These are phyloP conservation scores for Falcunculus frontatus DNA, from an alignment of 2,113 vertebrate species.

Conservation along the genomic window DNA sequence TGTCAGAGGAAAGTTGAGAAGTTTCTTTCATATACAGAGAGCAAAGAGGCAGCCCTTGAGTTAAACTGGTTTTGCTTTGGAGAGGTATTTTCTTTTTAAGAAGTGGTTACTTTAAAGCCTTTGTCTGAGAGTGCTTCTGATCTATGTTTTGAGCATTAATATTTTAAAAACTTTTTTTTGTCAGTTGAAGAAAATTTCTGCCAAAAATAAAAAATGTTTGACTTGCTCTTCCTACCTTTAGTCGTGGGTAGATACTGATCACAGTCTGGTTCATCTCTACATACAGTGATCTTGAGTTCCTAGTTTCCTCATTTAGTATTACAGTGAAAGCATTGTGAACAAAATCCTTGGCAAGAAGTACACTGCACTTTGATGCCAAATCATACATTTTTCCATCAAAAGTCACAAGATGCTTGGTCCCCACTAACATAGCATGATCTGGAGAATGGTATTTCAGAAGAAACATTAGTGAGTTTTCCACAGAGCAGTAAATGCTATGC, in stretches of 20 bases:
- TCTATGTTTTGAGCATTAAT: not conserved
- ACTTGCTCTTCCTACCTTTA: slow-evolving; percentile 69
- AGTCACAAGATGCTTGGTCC: slow-evolving; percentile 76
- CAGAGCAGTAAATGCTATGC: not conserved
- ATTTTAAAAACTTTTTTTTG: not conserved
- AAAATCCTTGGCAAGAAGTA: slow-evolving; percentile 78
- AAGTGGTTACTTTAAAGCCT: not conserved
- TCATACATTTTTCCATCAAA: slow-evolving; percentile 80
- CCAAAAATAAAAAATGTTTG: not conserved
- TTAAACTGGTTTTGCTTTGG: not conserved
- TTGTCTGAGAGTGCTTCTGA: not conserved
- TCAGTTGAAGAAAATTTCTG: not conserved
- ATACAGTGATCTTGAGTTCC: slow-evolving; percentile 53
- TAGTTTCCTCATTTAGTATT: slow-evolving; percentile 40
- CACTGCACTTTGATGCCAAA: slow-evolving; percentile 66
- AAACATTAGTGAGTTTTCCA: not conserved
- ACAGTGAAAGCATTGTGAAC: slow-evolving; percentile 64
- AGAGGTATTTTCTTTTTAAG: not conserved
- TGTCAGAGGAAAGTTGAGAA: not conserved
- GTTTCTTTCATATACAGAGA: not conserved
- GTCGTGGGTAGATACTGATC: slow-evolving; percentile 63
- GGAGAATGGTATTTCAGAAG: not conserved
- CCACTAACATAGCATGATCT: slow-evolving; percentile 83
- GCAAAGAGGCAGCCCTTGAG: not conserved
- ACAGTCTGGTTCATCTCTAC: slow-evolving; percentile 67